These are phyloP conservation scores for Acanthosepion esculentum DNA, from an alignment of 2,888 invertebrate species.

Conservation along the genomic window DNA sequence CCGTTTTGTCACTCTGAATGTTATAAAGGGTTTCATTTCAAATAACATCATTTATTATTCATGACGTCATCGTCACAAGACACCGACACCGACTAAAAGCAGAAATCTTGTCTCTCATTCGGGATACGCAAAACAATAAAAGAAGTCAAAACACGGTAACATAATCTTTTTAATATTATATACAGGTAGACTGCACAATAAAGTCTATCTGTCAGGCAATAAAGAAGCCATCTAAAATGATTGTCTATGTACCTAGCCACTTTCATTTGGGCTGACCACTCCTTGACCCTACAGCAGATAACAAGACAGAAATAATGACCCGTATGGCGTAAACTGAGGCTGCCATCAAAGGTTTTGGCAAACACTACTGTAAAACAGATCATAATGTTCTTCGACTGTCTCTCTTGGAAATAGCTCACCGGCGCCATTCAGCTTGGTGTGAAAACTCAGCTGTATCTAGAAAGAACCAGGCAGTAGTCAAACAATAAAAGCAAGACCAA, in stretches of 20 bases:
- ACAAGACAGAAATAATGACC: neutral
- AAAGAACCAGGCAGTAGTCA: neutral
- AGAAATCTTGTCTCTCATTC: neutral
- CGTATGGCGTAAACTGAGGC: neutral
- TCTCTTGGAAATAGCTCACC: neutral
- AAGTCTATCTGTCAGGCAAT: neutral
- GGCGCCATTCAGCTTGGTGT: neutral
- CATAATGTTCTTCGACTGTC: neutral
- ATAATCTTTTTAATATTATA: conserved; percentile 1
- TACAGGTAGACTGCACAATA: neutral
- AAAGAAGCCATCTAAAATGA: neutral
- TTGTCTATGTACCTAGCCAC: neutral
- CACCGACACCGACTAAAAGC: neutral
- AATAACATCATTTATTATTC: neutral
- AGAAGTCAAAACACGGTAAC: neutral
- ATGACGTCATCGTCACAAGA: neutral
- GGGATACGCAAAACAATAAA: neutral
- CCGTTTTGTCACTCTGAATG: neutral
- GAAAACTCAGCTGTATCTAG: neutral
- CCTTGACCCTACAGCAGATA: neutral
- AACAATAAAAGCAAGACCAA: neutral
- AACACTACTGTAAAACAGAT: neutral
- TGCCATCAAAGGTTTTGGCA: neutral
- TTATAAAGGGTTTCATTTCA: neutral
- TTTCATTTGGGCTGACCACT: neutral